Evolutionary conservation across 2,797 vertebrate species (phyloP).

Genomic region (Sebastes reedi): DNA sequence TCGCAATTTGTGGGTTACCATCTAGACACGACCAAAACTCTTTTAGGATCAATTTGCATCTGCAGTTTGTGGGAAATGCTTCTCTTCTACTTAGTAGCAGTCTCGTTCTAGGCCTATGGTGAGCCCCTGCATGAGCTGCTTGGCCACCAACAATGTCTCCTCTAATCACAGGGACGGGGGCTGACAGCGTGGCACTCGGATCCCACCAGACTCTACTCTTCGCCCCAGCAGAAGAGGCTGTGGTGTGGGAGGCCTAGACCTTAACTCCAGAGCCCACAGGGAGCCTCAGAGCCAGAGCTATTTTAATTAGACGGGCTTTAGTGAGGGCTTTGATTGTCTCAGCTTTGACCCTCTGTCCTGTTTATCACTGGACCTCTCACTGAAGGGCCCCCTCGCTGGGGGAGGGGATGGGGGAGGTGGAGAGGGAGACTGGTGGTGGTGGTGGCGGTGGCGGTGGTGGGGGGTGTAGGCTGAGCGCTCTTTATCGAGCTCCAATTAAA

Average conservation of each 20-base stretch:
- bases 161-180: conserved; percentile 5
- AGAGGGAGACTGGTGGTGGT: conserved; percentile 34
- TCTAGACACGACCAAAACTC: not conserved
- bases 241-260: conserved; percentile 38
- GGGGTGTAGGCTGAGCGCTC: conserved; percentile 52
- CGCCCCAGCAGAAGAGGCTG: conserved; percentile 6
- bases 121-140: conserved; percentile 31
- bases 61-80: conserved; percentile 10
- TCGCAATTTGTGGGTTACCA: not conserved
- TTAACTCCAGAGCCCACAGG: conserved; percentile 32
- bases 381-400: conserved; percentile 55
- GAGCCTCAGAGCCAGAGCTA: conserved; percentile 59
- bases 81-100: not conserved
- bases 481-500: conserved; percentile 83
- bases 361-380: conserved; percentile 71
- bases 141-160: conserved; percentile 40
- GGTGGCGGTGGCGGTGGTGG: not conserved
- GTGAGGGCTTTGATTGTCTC: conserved; percentile 77
- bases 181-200: conserved; percentile 1
- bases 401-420: conserved; percentile 32
- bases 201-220: not conserved
- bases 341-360: conserved; percentile 71
- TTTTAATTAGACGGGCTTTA: conserved; percentile 77
- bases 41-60: conserved; percentile 23
- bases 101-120: conserved; percentile 6